Evolutionary conservation across 2,888 invertebrate species (phyloP), one percentile per base, ranked within the genome.

Genomic region (Idaea aversata): DNA sequence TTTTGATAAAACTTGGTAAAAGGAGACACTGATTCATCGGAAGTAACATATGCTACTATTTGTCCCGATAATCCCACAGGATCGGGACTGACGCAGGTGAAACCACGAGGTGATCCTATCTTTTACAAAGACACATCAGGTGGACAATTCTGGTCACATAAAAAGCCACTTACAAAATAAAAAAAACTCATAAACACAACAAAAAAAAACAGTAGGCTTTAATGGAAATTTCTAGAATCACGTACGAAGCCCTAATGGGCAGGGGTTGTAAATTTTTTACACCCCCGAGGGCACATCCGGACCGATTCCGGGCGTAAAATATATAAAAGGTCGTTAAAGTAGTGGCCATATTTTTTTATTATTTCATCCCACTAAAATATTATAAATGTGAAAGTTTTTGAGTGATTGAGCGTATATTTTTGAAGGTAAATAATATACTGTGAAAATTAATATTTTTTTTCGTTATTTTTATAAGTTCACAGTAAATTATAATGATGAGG

Each of bases 231-330:
- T 73, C 68, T 68, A 66, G 64, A 69, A 71, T 67, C 69, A 70
- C 69, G 71, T 67, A 59, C 67, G 57, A 16, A 6, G 57, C 59
- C 47, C 64, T 73, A 71, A 71, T 71, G 71, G 69, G 62, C 47
- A 67, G 66, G 63, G 63, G 70, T 47, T 73, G 70, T 73, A 66
- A 65, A 67, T 69, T 69, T 71, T 73, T 71, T 69, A 71, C 63
- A 66, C 63, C 72, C 63, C 59, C 25, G 25, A 10, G 61, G 61
- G 68, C 64, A 47, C 65, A 61, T 68, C 66, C 66, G 66, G 66
- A 34, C 63, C 15, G 47, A 47, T 47, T 47, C 47, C 7, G 35
- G 34, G 34, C 35, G 59, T 59, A 61, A 64, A 64, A 10, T 47
- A 10, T 47, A 47, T 36, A 36, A 36, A 47, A 4, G 7, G 47